These are phyloP conservation scores for Drosophila biarmipes DNA, from an alignment of 1,140 invertebrate species.

Conservation along the genomic window DNA sequence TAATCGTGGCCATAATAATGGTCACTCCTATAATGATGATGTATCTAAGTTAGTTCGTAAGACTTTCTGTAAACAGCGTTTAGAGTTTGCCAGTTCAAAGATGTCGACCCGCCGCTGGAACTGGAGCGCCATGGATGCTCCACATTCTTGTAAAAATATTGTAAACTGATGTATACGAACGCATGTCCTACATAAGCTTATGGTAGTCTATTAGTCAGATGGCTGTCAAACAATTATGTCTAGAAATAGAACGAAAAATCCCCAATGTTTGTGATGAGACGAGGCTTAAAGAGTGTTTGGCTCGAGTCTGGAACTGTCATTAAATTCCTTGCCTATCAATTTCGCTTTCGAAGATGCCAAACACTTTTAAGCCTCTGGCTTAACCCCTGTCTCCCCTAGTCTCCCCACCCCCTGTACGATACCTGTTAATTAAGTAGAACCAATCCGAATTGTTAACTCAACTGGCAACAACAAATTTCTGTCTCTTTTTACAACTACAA, in stretches of 20 bases:
- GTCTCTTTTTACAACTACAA: slow-evolving; percentile 71
- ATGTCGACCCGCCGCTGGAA: slow-evolving; percentile 60
- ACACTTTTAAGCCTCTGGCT: slow-evolving; percentile 53
- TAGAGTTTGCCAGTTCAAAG: slow-evolving; percentile 51
- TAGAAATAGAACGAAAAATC: slow-evolving; percentile 10
- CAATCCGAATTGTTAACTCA: slow-evolving; percentile 61
- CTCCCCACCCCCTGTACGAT: slow-evolving; percentile 31
- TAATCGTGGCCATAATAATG: slow-evolving; percentile 30
- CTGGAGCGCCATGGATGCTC: slow-evolving; percentile 35
- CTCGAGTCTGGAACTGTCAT: slow-evolving; percentile 12
- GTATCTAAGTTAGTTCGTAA: slow-evolving; percentile 36
- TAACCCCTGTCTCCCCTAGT: slow-evolving; percentile 14
- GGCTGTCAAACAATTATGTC: slow-evolving; percentile 54
- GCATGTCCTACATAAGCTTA: slow-evolving; percentile 62
- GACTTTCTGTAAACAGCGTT: slow-evolving; percentile 44
- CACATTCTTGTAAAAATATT: slow-evolving; percentile 47
- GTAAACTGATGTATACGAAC: slow-evolving; percentile 47
- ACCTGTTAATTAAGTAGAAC: slow-evolving; percentile 44
- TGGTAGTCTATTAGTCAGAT: slow-evolving; percentile 64
- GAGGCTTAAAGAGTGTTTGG: slow-evolving; percentile 57
- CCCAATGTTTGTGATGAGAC: slow-evolving; percentile 40
- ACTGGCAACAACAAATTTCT: slow-evolving; percentile 74
- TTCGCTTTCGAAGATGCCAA: slow-evolving; percentile 2
- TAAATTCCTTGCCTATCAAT: slow-evolving; percentile 4
- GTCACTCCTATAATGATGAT: slow-evolving; percentile 34